Evolutionary conservation across 2,797 vertebrate genomes (phyloP).

Genomic region (Trachops cirrhosus): DNA sequence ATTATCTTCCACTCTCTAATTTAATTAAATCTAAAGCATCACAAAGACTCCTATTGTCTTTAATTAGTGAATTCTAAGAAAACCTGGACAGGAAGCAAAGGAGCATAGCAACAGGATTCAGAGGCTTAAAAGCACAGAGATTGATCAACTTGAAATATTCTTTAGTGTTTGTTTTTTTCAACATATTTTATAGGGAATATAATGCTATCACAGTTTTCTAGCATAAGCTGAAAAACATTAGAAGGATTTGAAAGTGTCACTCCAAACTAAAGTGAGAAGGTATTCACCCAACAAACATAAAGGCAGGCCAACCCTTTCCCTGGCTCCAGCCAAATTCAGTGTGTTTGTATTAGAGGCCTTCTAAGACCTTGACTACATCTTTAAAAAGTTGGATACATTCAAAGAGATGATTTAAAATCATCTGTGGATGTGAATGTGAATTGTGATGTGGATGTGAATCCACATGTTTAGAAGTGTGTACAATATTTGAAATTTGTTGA

Average conservation of each 20-base stretch:
- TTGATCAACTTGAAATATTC: not conserved
- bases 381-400: not conserved
- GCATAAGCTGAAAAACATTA: not conserved
- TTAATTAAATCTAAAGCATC: conserved; percentile 54
- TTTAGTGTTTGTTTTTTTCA: not conserved
- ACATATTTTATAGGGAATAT: not conserved
- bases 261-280: not conserved
- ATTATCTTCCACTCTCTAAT: conserved; percentile 26
- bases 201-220: not conserved
- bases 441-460: too few species aligned
- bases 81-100: not conserved
- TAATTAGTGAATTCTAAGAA: conserved; percentile 15
- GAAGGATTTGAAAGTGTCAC: not conserved
- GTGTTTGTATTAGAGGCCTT: not conserved
- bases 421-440: too few species aligned
- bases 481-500: not conserved
- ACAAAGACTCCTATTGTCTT: conserved; percentile 1
- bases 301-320: fast-evolving
- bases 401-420: not conserved
- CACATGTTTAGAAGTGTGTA: not conserved
- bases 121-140: not conserved
- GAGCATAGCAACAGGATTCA: not conserved
- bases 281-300: not conserved
- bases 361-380: not conserved
- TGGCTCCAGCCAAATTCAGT: not conserved